Evolutionary conservation across 2,888 invertebrate genomes (phyloP).

Genomic region (Aradus depressus): DNA sequence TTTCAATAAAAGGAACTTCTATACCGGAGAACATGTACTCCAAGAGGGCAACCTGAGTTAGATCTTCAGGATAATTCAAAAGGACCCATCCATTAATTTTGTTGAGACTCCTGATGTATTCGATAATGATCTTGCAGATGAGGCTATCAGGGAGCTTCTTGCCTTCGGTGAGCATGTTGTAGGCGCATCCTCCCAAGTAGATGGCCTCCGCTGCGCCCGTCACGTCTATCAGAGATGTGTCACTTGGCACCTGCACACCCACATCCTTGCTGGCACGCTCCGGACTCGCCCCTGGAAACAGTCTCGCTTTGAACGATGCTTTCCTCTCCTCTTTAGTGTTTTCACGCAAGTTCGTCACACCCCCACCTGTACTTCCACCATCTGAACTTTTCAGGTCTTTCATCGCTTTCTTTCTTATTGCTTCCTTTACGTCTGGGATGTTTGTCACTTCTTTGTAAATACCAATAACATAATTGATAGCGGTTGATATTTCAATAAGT

Average conservation of each 20-base stretch:
- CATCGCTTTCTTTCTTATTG: background rate
- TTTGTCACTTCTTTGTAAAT: conserved; percentile 30
- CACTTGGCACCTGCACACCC: conserved; percentile 2
- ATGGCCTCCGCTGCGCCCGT: background rate
- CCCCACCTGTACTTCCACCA: background rate
- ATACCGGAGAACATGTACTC: conserved; percentile 48
- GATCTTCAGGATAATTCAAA: conserved; percentile 50
- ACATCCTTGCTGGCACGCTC: background rate
- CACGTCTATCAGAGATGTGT: background rate
- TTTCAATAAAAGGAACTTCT: conserved; percentile 37
- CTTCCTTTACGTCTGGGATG: background rate
- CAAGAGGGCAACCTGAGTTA: conserved; percentile 46
- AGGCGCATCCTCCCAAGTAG: background rate
- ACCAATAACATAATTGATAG: conserved; percentile 48
- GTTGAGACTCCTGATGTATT: conserved; percentile 45
- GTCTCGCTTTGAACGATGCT: background rate
- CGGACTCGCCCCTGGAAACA: background rate
- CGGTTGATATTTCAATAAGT: conserved; percentile 41
- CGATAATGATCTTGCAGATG: conserved; percentile 46
- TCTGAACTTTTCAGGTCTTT: background rate
- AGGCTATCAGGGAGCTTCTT: conserved; percentile 45
- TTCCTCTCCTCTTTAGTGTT: background rate
- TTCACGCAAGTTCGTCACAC: background rate
- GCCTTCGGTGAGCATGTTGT: conserved; percentile 36
- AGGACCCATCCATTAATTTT: conserved; percentile 49